A percentile compares a stretch with the other conserved stretches of the same genome.
phyloP scores from a whole-genome alignment of 2,797 vertebrate species.

The Enteromius radiatus region DNA sequence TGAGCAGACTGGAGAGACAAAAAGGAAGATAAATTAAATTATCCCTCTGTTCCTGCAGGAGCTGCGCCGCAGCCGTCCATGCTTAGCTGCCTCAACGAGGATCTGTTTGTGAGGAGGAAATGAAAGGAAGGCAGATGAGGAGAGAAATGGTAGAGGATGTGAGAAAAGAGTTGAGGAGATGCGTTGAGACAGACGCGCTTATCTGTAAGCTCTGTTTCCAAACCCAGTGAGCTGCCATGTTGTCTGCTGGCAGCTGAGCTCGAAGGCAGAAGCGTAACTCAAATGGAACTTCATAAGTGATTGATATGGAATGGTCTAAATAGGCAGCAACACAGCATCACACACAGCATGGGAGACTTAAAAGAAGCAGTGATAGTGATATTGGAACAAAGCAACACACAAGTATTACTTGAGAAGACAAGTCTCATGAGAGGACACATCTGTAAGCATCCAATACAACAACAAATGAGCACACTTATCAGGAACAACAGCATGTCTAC shows the following conservation, averaged over 20 bases:
- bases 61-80: slow-evolving; percentile 68
- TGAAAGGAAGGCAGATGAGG: slow-evolving; percentile 66
- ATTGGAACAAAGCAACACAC: not conserved
- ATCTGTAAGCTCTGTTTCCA: slow-evolving; percentile 28
- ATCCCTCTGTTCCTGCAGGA: slow-evolving; percentile 76
- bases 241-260: not conserved
- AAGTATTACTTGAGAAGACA: not conserved
- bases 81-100: slow-evolving; percentile 73
- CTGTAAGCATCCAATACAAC: not conserved
- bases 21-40: slow-evolving; percentile 77
- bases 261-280: not conserved
- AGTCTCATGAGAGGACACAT: not conserved
- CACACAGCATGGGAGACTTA: not conserved
- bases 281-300: not conserved
- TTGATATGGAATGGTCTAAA: not conserved
- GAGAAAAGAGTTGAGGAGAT: slow-evolving; percentile 40
- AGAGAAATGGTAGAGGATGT: slow-evolving; percentile 70
- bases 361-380: not conserved
- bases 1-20: slow-evolving; percentile 63
- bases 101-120: slow-evolving; percentile 77
- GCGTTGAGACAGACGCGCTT: not conserved
- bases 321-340: not conserved
- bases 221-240: slow-evolving; percentile 9
- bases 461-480: not conserved
- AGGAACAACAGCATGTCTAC: not conserved